A percentile compares a stretch with the other conserved stretches of the same genome.
Conservation (phyloP, 2,797 vertebrate species). For the Lycodopsis pacificus region DNA sequence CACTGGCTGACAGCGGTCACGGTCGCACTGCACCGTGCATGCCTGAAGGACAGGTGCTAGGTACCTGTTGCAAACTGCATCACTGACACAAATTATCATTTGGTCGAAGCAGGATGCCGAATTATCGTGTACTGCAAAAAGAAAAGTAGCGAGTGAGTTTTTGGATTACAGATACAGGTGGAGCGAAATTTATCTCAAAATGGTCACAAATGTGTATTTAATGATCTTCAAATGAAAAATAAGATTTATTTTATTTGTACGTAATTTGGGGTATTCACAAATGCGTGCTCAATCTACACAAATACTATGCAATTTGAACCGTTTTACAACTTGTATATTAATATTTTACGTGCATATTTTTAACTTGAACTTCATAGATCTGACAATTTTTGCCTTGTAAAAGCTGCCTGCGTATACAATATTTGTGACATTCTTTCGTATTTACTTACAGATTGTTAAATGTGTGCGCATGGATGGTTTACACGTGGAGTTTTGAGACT, state of each 20-base stretch:
- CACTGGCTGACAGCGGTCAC: conserved; percentile 81
- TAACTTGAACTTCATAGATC: not conserved
- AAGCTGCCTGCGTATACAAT: not conserved
- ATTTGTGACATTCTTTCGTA: not conserved
- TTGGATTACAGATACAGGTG: not conserved
- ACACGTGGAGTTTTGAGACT: too few species aligned
- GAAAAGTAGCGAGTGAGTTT: not conserved
- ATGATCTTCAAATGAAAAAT: too few species aligned
- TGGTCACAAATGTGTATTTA: not conserved
- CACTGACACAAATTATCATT: conserved; percentile 84
- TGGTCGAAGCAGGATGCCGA: conserved; percentile 86
- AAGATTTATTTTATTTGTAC: not conserved
- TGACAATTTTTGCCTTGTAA: not conserved
- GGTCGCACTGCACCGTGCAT: conserved; percentile 83
- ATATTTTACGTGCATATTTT: not conserved
- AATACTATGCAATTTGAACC: not conserved
- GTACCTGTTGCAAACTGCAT: conserved; percentile 87
- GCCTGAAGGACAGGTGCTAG: conserved; percentile 86
- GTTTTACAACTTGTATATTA: not conserved
- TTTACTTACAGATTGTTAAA: not conserved
- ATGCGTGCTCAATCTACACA: not conserved
- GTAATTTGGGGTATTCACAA: not conserved
- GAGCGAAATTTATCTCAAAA: not conserved
- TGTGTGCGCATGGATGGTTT: not conserved
- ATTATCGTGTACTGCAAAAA: conserved; percentile 69